A percentile compares a stretch with the other conserved stretches of the same genome.
These are phyloP conservation scores for Phoeniculus purpureus DNA, from an alignment of 2,797 vertebrate genomes.

Conservation along the genomic window DNA sequence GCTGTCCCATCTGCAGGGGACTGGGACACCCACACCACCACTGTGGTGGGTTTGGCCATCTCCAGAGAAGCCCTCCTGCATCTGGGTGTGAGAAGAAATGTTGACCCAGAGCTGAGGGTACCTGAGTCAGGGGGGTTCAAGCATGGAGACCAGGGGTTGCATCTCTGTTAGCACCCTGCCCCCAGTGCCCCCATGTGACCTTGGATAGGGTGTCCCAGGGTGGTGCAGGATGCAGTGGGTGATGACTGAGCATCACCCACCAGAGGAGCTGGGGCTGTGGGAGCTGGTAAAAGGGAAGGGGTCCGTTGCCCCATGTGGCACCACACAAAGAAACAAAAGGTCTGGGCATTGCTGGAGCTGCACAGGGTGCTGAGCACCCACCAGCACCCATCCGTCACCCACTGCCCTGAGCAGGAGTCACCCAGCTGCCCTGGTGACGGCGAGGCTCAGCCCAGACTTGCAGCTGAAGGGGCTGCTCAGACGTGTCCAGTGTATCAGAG, in stretches of 20 bases:
- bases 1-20: not conserved
- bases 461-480: not conserved
- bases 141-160: not conserved
- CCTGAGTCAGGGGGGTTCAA: not conserved
- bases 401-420: fast-evolving
- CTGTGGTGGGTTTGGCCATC: not conserved
- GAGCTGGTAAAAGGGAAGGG: not conserved
- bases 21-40: fast-evolving
- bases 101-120: not conserved
- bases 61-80: not conserved
- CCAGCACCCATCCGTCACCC: not conserved
- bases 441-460: not conserved
- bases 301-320: not conserved
- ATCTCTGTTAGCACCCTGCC: not conserved
- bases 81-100: not conserved
- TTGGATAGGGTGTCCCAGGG: not conserved
- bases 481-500: fast-evolving
- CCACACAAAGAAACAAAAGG: fast-evolving
- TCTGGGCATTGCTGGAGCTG: not conserved
- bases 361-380: not conserved
- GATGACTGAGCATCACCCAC: not conserved
- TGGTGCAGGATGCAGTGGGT: not conserved
- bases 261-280: not conserved
- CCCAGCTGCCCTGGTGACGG: not conserved
- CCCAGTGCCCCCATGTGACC: not conserved